Percentiles rank a stretch among this genome's conserved stretches.
phyloP scores from a whole-genome alignment of 2,888 invertebrate species.

The Leucophora obtusa region DNA sequence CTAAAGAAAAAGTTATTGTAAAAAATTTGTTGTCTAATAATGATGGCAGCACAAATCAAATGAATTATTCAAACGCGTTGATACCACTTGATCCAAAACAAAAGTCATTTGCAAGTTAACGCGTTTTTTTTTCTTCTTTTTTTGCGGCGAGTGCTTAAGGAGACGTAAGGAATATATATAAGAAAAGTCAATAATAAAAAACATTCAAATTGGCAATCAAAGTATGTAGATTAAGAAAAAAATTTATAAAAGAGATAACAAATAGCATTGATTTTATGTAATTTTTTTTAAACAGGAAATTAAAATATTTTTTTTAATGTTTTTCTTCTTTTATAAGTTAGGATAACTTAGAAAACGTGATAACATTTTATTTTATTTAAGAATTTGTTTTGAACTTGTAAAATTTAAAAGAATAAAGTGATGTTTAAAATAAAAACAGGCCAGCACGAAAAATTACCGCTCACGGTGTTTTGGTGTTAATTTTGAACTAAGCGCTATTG shows the following conservation, averaged over 20 bases:
- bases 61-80: constrained; percentile 58
- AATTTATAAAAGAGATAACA: background rate
- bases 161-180: background rate
- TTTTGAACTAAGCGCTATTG: too few species aligned
- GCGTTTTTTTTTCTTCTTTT: constrained; percentile 11
- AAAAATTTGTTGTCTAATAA: constrained; percentile 52
- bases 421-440: too few species aligned
- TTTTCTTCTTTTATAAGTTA: too few species aligned
- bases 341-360: too few species aligned
- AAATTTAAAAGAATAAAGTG: too few species aligned
- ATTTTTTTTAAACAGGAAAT: background rate
- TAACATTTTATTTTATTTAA: too few species aligned
- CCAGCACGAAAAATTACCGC: too few species aligned
- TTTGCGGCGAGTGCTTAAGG: constrained; percentile 16
- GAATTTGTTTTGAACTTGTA: too few species aligned
- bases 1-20: constrained; percentile 46
- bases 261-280: background rate
- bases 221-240: constrained; percentile 28
- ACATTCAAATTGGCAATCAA: constrained; percentile 42
- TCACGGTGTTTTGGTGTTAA: too few species aligned
- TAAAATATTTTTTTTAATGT: background rate
- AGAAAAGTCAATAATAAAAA: constrained; percentile 32
- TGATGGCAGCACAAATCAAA: constrained; percentile 56
- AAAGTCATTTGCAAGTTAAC: constrained; percentile 50
- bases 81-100: constrained; percentile 42